Evolutionary conservation across 2,797 vertebrate species (phyloP).

Genomic region (Acestrorhynchus altus): DNA sequence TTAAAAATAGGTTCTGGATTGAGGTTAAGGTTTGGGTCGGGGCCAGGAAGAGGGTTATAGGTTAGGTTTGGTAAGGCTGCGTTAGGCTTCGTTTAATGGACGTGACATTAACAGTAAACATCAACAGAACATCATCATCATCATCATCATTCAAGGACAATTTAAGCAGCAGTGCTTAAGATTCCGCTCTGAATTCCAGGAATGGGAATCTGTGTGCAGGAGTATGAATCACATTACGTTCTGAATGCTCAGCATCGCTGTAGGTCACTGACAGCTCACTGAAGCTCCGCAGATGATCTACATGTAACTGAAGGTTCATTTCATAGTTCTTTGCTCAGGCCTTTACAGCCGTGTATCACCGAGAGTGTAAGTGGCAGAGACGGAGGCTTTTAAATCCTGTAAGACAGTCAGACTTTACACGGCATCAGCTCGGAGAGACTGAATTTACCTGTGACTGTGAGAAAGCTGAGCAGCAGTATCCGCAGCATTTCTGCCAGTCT

Average conservation of each 20-base stretch:
- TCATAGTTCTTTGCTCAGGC: neutral
- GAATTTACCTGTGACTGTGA: conserved; percentile 75
- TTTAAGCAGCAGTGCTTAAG: no score
- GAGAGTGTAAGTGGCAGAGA: neutral
- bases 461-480: conserved; percentile 76
- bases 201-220: no score
- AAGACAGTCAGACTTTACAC: neutral
- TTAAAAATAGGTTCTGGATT: no score
- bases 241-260: neutral
- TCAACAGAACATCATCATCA: no score
- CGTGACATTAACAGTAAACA: no score
- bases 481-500: conserved; percentile 82
- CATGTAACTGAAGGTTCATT: neutral
- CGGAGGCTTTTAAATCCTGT: neutral
- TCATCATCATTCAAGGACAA: no score
- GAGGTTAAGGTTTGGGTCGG: no score
- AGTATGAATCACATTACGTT: no score
- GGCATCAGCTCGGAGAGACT: neutral
- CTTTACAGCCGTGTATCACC: neutral
- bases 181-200: no score
- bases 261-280: neutral
- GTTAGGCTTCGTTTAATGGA: no score
- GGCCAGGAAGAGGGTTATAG: no score
- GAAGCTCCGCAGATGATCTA: neutral
- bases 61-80: no score